Evolutionary conservation across 2,888 invertebrate species (phyloP).

Genomic region (Unio delphinus): DNA sequence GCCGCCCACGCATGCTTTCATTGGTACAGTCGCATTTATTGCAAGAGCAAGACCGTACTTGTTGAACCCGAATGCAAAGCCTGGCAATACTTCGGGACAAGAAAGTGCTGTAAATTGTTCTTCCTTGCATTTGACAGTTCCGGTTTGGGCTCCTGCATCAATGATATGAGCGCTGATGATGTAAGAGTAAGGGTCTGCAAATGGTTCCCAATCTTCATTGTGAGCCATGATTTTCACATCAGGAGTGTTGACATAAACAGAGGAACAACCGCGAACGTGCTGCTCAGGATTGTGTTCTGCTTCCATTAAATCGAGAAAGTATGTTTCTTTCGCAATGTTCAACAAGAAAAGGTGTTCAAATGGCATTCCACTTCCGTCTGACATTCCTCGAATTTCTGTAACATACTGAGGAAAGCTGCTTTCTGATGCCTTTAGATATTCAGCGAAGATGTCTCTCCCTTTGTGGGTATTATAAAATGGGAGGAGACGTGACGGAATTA

Average conservation of each 20-base stretch:
- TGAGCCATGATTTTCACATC: slow-evolving; percentile 12
- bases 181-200: slow-evolving; percentile 27
- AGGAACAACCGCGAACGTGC: slow-evolving; percentile 21
- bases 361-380: no score
- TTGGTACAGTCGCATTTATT: slow-evolving; percentile 1
- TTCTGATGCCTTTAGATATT: no score
- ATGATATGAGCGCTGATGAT: slow-evolving; percentile 14
- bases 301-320: background rate
- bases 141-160: background rate
- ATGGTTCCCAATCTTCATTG: slow-evolving; percentile 35
- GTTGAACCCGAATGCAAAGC: slow-evolving; percentile 15
- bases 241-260: slow-evolving; percentile 11
- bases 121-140: background rate
- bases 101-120: slow-evolving; percentile 34
- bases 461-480: slow-evolving; percentile 19
- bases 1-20: background rate
- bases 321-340: no score
- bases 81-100: slow-evolving; percentile 22
- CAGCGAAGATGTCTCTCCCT: slow-evolving; percentile 5
- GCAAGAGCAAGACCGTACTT: slow-evolving; percentile 2
- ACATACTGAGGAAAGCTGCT: no score
- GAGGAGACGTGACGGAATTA: slow-evolving; percentile 11
- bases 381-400: no score
- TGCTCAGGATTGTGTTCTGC: slow-evolving; percentile 13
- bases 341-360: no score